Evolutionary conservation across 1,140 invertebrate species (phyloP).

Genomic region (Halyomorpha halys): DNA sequence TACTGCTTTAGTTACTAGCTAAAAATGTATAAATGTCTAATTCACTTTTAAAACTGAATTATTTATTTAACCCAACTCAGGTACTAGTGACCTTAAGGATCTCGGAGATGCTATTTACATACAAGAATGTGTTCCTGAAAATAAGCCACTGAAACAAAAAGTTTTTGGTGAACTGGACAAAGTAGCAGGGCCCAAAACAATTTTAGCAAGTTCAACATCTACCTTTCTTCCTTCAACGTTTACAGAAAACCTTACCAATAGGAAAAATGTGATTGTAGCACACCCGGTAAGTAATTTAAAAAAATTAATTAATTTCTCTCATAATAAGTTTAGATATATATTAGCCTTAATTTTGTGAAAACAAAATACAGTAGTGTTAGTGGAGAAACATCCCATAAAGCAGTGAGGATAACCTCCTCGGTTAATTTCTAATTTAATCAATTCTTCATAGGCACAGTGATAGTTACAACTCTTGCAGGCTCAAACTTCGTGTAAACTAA

Average conservation of each 20-base stretch:
- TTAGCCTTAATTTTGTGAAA: too few species aligned
- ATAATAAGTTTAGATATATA: background rate
- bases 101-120: slow-evolving; percentile 62
- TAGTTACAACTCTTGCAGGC: too few species aligned
- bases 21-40: too few species aligned
- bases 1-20: too few species aligned
- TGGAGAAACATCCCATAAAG: too few species aligned
- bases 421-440: too few species aligned
- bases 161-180: slow-evolving; percentile 69
- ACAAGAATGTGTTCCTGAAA: slow-evolving; percentile 89
- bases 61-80: slow-evolving; percentile 37
- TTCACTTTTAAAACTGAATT: too few species aligned
- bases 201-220: slow-evolving; percentile 83
- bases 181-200: slow-evolving; percentile 56
- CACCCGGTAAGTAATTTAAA: slow-evolving; percentile 69
- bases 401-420: too few species aligned
- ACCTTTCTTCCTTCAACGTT: slow-evolving; percentile 80
- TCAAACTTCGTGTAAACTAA: too few species aligned
- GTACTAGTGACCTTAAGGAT: slow-evolving; percentile 51
- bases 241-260: slow-evolving; percentile 65
- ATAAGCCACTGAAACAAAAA: slow-evolving; percentile 70
- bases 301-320: background rate
- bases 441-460: too few species aligned
- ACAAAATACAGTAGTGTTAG: too few species aligned
- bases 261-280: slow-evolving; percentile 62